Base-by-base conservation (phyloP, 2,888 invertebrate species). In the Adelphocoris suturalis region DNA sequence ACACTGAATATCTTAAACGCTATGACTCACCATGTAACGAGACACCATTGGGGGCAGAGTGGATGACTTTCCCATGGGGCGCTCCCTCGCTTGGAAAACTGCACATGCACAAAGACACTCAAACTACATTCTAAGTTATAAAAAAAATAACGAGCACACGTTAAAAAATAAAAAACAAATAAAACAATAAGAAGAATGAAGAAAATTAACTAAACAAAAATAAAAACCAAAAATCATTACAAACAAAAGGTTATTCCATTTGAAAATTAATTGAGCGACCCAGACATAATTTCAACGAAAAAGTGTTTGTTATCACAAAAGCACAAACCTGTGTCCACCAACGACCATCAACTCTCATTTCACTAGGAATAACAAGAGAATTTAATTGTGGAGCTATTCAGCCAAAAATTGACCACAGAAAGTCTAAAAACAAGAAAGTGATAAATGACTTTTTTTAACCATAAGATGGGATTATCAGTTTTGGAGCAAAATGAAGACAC, bases 41-140 rank as follows among this genome's bases (percentile, higher is more conserved):
- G 91, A 90, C 46, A 90, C 90, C 87, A 90, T 90, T 28, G 91
- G 90, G 14, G 92, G 91, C 86, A 92, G 91, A 80, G 92, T 92
- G 0, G 91, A 91, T 0, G 91, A 90, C 55, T 91, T 91, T 19
- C 91, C 91, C 61, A 91, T 89, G 61, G 89, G 91, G 48, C 90
- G 90, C 89, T 89, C 90, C 87, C 90, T 89, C 61, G 89, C 87
- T 88, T 89, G 88, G 88, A 88, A 75, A 90, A 90, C 89, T 89
- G 90, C 90, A 90, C 90, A 90, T 91, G 90, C 86, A 87, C 80
- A 90, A 90, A 84, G 47, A 90, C 88, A 91, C 89, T 91, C 91
- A 91, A 90, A 91, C 91, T 90, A 90, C 82, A 52, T 47, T 52
- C 82, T 82, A 82, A 82, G 52, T 82, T 47, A 82, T 52, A 23